Evolutionary conservation across 2,113 vertebrate species (phyloP), one percentile per base, ranked within the genome.

Genomic region (Scomber japonicus): DNA sequence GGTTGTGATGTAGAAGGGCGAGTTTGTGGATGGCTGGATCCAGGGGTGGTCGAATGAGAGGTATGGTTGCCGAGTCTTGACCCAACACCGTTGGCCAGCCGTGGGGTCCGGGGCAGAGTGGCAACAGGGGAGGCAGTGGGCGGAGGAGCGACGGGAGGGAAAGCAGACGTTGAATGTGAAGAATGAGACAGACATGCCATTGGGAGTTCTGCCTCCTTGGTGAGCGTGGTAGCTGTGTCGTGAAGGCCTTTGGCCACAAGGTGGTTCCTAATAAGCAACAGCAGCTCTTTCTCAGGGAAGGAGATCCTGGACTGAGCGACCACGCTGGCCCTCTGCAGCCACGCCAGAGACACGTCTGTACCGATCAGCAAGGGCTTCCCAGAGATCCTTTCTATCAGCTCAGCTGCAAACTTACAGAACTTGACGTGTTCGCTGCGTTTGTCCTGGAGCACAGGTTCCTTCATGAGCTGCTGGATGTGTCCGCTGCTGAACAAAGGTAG

Each of bases 391-490:
- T 99, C 98, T 1, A 99, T 99, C 55, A 99, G 95, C 88, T 99
- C 97, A 0, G 98, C 97, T 0, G 98, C 97, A 0, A 96, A 99
- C 76, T 99, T 99, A 92, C 98, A 99, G 92, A 99, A 99, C 83
- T 97, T 97, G 66, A 99, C 98, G 0, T 99, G 98, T 81, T 99
- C 97, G 0, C 96, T 98, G 82, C 98, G 97, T 90, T 99, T 99
- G 94, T 99, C 98, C 95, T 99, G 98, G 7, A 99, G 96, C 77
- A 99, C 96, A 0, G 98, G 98, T 88, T 99, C 98, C 80, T 99
- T 98, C 98, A 99, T 99, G 82, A 99, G 94, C 92, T 99, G 97
- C 93, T 99, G 98, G 89, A 99, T 99, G 90, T 99, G 98, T 27
- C 98, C 97, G 72, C 98, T 99, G 93, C 97, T 97, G 91, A 99